Evolutionary conservation across 2,797 vertebrate species (phyloP), one percentile per base, ranked within the genome.

Genomic region (Nasua narica): DNA sequence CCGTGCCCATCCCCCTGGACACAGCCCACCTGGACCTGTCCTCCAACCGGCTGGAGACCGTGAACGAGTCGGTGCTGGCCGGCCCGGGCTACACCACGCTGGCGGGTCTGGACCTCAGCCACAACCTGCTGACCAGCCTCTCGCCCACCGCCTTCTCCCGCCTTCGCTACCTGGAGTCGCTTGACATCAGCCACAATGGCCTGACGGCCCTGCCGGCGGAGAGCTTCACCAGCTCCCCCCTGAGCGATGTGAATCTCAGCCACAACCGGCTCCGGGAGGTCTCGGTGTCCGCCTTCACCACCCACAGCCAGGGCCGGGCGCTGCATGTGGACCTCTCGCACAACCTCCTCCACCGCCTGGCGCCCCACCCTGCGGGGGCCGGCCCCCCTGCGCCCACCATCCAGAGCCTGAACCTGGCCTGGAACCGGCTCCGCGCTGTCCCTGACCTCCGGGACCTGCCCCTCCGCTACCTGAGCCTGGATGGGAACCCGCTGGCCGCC

Each of bases 31-130:
- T 99, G 92, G 99, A 99, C 98, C 98, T 99, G 67, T 99, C 99
- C 35, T 99, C 99, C 82, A 99, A 99, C 97, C 98, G 97, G 90
- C 98, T 99, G 97, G 99, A 99, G 85, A 99, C 97, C 0, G 98
- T 99, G 96, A 99, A 99, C 0, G 99, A 99, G 97, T 98, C 99
- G 0, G 99, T 99, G 99, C 97, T 99, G 62, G 98, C 99, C 0
- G 99, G 99, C 40, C 99, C 99, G 0, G 99, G 99, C 58, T 99
- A 99, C 94, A 99, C 99, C 56, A 99, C 99, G 0, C 98, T 99
- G 23, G 98, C 99, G 0, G 99, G 99, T 98, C 98, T 99, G 1
- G 99, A 99, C 94, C 98, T 99, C 67, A 99, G 99, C 98, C 98
- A 98, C 98, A 99, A 99, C 97, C 98, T 97, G 27, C 99, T 99